Percentiles rank a stretch among this genome's conserved stretches.
These are phyloP conservation scores for Isurus oxyrinchus DNA, from an alignment of 2,113 vertebrate species.

Conservation along the genomic window DNA sequence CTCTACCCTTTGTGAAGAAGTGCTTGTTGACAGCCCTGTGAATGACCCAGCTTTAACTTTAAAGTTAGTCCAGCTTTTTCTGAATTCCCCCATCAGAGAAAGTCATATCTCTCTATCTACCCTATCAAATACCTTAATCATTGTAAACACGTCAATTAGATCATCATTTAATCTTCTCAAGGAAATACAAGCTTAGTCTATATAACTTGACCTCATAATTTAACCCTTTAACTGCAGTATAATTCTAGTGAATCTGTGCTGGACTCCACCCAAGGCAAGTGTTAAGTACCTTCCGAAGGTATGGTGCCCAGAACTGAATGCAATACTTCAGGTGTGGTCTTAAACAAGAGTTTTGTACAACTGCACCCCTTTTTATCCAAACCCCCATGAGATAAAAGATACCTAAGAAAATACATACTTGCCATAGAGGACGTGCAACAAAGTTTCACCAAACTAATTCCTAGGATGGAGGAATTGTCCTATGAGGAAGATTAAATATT, in stretches of 20 bases:
- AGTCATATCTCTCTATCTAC: background rate
- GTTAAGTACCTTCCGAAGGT: background rate
- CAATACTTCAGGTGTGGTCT: no score
- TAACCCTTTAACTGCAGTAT: background rate
- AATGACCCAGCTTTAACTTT: background rate
- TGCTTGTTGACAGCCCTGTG: background rate
- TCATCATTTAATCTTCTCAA: background rate
- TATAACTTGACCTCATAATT: background rate
- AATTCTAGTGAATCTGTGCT: background rate
- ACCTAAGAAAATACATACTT: no score
- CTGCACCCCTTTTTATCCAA: no score
- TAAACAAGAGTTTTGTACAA: no score
- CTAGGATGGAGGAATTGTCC: no score
- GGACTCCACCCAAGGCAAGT: background rate
- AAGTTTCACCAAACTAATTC: no score
- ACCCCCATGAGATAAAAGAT: no score
- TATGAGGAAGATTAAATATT: no score
- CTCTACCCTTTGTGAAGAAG: background rate
- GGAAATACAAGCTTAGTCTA: background rate
- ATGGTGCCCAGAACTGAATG: background rate
- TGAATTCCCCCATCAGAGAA: background rate
- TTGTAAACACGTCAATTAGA: background rate
- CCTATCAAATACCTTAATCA: background rate
- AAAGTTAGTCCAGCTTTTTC: background rate
- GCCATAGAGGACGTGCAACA: no score